A percentile compares a stretch with the other conserved stretches of the same genome.
These are phyloP conservation scores for Perdita meconis DNA, from an alignment of 2,888 invertebrate species.

Conservation along the genomic window DNA sequence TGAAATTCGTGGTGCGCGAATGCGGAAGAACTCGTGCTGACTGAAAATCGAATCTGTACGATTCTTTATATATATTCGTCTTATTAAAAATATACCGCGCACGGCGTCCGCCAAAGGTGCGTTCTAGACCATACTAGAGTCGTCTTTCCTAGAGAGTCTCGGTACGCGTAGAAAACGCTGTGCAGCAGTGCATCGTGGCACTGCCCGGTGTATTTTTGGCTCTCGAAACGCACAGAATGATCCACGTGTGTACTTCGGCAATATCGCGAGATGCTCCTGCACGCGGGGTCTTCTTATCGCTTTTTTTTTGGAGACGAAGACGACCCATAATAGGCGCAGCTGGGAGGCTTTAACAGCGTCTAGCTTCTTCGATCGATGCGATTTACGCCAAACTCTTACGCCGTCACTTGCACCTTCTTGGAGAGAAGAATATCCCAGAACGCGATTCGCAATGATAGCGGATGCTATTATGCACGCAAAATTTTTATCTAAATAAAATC, in stretches of 20 bases:
- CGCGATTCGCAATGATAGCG: not conserved
- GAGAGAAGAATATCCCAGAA: not conserved
- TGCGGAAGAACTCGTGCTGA: slow-evolving; percentile 10
- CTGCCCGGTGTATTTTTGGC: slow-evolving; percentile 73
- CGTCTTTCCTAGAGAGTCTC: slow-evolving; percentile 35
- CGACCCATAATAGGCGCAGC: not conserved
- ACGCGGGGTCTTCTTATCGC: not conserved
- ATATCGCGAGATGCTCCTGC: slow-evolving; percentile 4
- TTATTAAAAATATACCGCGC: slow-evolving; percentile 73
- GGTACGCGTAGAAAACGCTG: slow-evolving; percentile 17
- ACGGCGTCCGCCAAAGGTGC: slow-evolving; percentile 68
- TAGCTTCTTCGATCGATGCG: not conserved
- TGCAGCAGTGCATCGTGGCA: slow-evolving; percentile 1
- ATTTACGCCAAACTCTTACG: not conserved
- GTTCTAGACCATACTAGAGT: slow-evolving; percentile 72
- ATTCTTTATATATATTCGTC: slow-evolving; percentile 57
- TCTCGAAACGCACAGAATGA: slow-evolving; percentile 65
- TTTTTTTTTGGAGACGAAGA: not conserved
- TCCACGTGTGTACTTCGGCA: slow-evolving; percentile 59
- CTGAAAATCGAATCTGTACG: slow-evolving; percentile 28
- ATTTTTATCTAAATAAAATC: no score
- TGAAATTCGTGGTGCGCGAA: not conserved
- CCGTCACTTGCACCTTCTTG: not conserved
- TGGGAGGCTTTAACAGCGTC: no score
- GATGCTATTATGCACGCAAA: not conserved